These are phyloP conservation scores for Cheilosia vernalis DNA, from an alignment of 2,888 invertebrate species.

Conservation along the genomic window DNA sequence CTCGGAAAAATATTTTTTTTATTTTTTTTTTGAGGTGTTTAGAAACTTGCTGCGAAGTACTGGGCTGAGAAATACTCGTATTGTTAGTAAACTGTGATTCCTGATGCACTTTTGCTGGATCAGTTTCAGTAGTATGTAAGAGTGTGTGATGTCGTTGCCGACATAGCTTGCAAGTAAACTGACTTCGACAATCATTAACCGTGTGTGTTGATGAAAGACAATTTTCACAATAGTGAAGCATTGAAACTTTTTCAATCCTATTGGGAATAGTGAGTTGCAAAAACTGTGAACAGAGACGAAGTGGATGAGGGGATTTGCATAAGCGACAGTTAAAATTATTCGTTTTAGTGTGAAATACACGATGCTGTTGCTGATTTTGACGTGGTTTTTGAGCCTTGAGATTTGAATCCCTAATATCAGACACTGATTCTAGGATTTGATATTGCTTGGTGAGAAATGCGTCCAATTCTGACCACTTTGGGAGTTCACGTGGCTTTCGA, in stretches of 20 bases:
- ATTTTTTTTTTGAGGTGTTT: too few relatives aligned
- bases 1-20: too few relatives aligned
- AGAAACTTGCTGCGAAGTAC: background rate
- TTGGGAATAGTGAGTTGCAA: background rate
- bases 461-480: background rate
- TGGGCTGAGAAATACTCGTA: background rate
- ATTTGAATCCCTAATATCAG: background rate
- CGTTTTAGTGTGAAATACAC: background rate
- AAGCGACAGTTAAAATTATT: background rate
- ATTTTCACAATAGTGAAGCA: background rate
- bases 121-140: background rate
- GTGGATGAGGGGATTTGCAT: constrained; percentile 1
- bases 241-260: background rate
- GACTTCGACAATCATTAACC: background rate
- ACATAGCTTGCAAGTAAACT: background rate
- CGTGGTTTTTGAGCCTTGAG: background rate
- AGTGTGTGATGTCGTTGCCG: constrained; percentile 4
- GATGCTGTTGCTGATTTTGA: background rate
- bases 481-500: background rate
- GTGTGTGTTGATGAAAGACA: background rate
- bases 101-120: too few relatives aligned
- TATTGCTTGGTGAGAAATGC: background rate
- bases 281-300: too few relatives aligned
- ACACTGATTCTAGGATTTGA: background rate
- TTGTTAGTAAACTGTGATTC: background rate